A percentile compares a stretch with the other conserved stretches of the same genome.
These are phyloP conservation scores for Coenonympha glycerion DNA, from an alignment of 2,888 invertebrate species.

Conservation along the genomic window DNA sequence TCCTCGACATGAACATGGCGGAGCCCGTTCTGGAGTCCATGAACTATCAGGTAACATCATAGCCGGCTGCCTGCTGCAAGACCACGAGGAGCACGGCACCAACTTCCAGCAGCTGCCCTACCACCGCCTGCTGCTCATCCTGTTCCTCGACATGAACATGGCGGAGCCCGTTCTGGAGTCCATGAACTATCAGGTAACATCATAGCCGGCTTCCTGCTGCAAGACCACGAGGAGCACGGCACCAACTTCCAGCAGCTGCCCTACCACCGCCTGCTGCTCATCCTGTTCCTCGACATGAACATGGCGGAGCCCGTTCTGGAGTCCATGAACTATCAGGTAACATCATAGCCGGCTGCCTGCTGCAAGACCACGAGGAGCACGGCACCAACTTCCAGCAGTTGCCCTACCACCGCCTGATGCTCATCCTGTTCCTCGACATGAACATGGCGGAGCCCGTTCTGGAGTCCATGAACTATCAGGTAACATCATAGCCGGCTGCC, in stretches of 20 bases:
- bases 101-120: slow-evolving; percentile 99
- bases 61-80: slow-evolving; percentile 95
- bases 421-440: slow-evolving; percentile 97
- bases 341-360: slow-evolving; percentile 92
- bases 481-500: slow-evolving; percentile 90
- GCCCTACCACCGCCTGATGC: slow-evolving; percentile 97
- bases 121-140: slow-evolving; percentile 96
- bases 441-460: slow-evolving; percentile 94
- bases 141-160: slow-evolving; percentile 96
- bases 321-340: slow-evolving; percentile 92
- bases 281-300: slow-evolving; percentile 97
- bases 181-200: slow-evolving; percentile 89
- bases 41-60: slow-evolving; percentile 91
- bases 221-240: slow-evolving; percentile 95
- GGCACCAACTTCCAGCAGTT: slow-evolving; percentile 95
- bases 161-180: slow-evolving; percentile 95
- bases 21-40: slow-evolving; percentile 95
- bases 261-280: slow-evolving; percentile 96
- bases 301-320: slow-evolving; percentile 95
- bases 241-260: slow-evolving; percentile 97
- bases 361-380: slow-evolving; percentile 96
- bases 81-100: slow-evolving; percentile 92
- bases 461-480: slow-evolving; percentile 95
- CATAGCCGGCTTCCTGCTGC: slow-evolving; percentile 95
- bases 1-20: slow-evolving; percentile 95